A percentile compares a stretch with the other conserved stretches of the same genome.
Evolutionary conservation across 2,113 vertebrate species (phyloP).

Genomic region (Trematomus loennbergii): DNA sequence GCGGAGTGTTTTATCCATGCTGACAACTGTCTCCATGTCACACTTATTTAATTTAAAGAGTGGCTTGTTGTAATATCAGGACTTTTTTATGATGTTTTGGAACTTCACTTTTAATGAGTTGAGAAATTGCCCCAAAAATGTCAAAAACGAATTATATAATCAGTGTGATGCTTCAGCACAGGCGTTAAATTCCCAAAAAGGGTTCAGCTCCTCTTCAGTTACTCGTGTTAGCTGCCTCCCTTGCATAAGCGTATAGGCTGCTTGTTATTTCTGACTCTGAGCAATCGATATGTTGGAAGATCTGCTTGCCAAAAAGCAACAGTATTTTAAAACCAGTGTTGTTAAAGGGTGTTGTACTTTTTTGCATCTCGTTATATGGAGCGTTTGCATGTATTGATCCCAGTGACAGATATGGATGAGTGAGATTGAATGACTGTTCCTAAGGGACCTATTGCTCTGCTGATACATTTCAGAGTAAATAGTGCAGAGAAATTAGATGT

Average conservation of each 20-base stretch:
- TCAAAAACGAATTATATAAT: slow-evolving; percentile 13
- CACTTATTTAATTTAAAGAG: slow-evolving; percentile 46
- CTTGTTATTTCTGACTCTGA: slow-evolving; percentile 59
- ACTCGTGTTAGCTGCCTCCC: slow-evolving; percentile 22
- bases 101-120: not conserved
- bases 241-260: slow-evolving; percentile 50
- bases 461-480: slow-evolving; percentile 9
- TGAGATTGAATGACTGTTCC: slow-evolving; percentile 29
- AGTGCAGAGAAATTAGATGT: slow-evolving; percentile 17
- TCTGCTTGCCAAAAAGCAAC: slow-evolving; percentile 33
- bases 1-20: slow-evolving; percentile 37
- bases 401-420: slow-evolving; percentile 35
- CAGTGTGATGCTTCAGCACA: slow-evolving; percentile 11
- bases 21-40: slow-evolving; percentile 54
- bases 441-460: not conserved
- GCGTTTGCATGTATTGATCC: slow-evolving; percentile 48
- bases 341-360: slow-evolving; percentile 20
- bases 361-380: slow-evolving; percentile 12
- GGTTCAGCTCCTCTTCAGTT: slow-evolving; percentile 16
- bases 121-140: slow-evolving; percentile 20
- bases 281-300: slow-evolving; percentile 45
- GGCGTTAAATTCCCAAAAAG: slow-evolving; percentile 20
- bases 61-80: not conserved
- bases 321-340: slow-evolving; percentile 21
- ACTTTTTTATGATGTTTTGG: slow-evolving; percentile 1